A percentile compares a stretch with the other conserved stretches of the same genome.
phyloP scores from a whole-genome alignment of 1,140 invertebrate species.

The Drosophila seguyi region DNA sequence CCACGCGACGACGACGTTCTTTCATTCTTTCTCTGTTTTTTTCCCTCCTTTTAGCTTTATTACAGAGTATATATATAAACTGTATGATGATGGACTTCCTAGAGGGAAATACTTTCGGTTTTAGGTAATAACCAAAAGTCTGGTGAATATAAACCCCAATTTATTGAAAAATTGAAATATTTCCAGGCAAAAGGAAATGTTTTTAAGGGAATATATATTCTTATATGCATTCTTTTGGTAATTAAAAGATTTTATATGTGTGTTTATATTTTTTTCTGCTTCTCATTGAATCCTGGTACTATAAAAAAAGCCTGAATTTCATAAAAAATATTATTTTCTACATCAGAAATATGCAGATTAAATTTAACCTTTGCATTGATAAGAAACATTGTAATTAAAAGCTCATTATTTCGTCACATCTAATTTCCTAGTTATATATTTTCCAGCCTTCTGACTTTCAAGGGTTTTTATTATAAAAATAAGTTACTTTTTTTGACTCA shows the following conservation, averaged over 20 bases:
- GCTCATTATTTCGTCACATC: neutral
- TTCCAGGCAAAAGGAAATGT: neutral
- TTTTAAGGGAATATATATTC: neutral
- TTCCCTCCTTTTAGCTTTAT: conserved; percentile 8
- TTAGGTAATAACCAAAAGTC: conserved; percentile 1
- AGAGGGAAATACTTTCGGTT: conserved; percentile 3
- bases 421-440: neutral
- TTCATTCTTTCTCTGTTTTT: conserved; percentile 12
- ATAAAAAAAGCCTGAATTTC: neutral
- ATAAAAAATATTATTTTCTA: neutral
- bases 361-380: conserved; percentile 7
- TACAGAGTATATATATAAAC: conserved; percentile 2
- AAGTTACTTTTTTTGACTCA: conserved; percentile 32
- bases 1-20: conserved; percentile 40
- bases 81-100: conserved; percentile 6
- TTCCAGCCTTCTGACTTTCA: neutral
- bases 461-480: neutral
- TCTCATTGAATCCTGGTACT: neutral
- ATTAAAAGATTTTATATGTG: neutral
- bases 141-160: neutral
- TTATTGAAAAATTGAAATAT: neutral
- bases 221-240: neutral
- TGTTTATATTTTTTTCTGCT: neutral
- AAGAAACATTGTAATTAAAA: conserved; percentile 1
- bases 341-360: neutral